Conservation (phyloP, 2,113 vertebrate genomes). For the Melanerpes aurifrons region DNA sequence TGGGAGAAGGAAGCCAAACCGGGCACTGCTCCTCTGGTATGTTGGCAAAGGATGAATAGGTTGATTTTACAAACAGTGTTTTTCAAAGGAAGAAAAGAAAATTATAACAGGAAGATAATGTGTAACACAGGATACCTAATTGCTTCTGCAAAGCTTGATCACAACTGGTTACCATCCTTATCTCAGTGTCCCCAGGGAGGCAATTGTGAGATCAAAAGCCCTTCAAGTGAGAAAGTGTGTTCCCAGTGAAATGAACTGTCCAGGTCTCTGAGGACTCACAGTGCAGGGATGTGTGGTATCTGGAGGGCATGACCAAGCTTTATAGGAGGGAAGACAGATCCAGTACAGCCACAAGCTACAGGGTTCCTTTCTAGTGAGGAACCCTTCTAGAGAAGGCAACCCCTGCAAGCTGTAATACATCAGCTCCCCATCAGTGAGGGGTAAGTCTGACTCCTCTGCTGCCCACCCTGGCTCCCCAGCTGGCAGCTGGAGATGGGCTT, state of each 20-base stretch:
- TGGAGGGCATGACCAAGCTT: neutral
- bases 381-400: neutral
- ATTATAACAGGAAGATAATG: constrained; percentile 49
- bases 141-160: neutral
- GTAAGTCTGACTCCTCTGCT: neutral
- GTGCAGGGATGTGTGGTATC: rapidly evolving
- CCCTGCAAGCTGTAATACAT: neutral
- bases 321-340: neutral
- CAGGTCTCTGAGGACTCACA: neutral
- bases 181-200: neutral
- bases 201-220: neutral
- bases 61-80: constrained; percentile 8
- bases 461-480: neutral
- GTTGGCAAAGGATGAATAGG: constrained; percentile 31
- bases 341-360: neutral
- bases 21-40: neutral
- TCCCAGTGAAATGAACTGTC: neutral
- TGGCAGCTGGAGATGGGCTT: neutral
- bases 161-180: neutral
- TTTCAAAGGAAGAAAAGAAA: constrained; percentile 51
- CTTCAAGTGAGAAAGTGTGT: neutral
- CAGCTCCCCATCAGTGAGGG: neutral
- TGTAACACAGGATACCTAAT: constrained; percentile 40
- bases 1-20: neutral
- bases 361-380: neutral